Evolutionary conservation across 2,113 vertebrate genomes (phyloP).

Genomic region (Cololabis saira): DNA sequence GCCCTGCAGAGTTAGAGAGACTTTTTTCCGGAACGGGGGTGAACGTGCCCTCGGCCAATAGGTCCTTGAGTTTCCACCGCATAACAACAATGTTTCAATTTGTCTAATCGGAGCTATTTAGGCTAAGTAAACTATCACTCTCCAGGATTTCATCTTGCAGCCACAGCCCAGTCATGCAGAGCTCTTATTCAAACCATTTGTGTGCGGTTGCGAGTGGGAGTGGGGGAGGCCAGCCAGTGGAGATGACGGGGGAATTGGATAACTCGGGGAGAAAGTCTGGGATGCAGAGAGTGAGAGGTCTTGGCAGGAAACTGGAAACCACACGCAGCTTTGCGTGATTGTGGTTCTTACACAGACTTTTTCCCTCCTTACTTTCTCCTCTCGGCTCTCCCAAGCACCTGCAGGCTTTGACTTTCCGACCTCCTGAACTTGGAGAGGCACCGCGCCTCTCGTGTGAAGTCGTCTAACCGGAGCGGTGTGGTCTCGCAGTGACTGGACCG

Average conservation of each 20-base stretch:
- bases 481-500: background rate
- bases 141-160: constrained; percentile 77
- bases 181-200: constrained; percentile 93
- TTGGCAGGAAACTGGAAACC: constrained; percentile 82
- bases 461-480: background rate
- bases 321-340: constrained; percentile 83
- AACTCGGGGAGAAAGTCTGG: constrained; percentile 80
- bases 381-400: constrained; percentile 71
- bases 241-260: constrained; percentile 79
- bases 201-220: constrained; percentile 82
- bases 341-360: constrained; percentile 59
- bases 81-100: constrained; percentile 89
- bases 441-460: background rate
- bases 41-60: constrained; percentile 46
- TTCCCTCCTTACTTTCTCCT: background rate
- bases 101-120: constrained; percentile 86
- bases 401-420: constrained; percentile 38
- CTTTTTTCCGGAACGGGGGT: constrained; percentile 71
- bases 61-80: constrained; percentile 86
- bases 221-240: constrained; percentile 50
- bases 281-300: constrained; percentile 84
- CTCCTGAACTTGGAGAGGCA: constrained; percentile 20
- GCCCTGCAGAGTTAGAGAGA: constrained; percentile 55
- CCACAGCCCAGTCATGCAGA: constrained; percentile 87
- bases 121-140: constrained; percentile 89